phyloP scores from a whole-genome alignment of 2,113 vertebrate species.

The Eptatretus burgeri region DNA sequence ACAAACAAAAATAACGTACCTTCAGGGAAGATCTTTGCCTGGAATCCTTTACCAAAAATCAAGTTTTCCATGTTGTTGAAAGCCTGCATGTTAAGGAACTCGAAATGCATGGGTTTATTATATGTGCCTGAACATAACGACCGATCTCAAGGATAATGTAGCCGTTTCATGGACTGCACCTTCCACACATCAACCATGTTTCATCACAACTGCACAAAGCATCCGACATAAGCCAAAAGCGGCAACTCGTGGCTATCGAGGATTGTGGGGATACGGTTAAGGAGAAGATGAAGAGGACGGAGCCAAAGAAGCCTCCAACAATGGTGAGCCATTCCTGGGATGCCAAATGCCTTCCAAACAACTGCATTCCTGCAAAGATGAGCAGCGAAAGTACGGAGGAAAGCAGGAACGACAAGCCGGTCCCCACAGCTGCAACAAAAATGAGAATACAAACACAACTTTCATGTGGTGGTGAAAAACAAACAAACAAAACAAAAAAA shows the following conservation, averaged over 20 bases:
- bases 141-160: no score
- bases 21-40: conserved; percentile 84
- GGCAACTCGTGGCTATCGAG: background rate
- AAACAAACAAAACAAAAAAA: no score
- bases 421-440: conserved; percentile 32
- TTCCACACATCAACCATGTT: no score
- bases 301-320: conserved; percentile 62
- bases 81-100: conserved; percentile 35
- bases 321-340: conserved; percentile 80
- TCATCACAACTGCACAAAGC: no score
- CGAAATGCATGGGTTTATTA: background rate
- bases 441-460: background rate
- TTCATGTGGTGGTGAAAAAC: no score
- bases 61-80: conserved; percentile 83
- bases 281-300: conserved; percentile 61
- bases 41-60: conserved; percentile 82
- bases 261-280: conserved; percentile 49
- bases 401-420: conserved; percentile 48
- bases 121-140: no score
- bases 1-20: conserved; percentile 23
- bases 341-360: conserved; percentile 62
- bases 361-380: conserved; percentile 90
- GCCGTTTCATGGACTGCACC: no score
- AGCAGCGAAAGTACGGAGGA: conserved; percentile 58
- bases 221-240: no score